Evolutionary conservation across 1,140 invertebrate genomes (phyloP), one percentile per base, ranked within the genome.

Genomic region (Atta cephalotes): DNA sequence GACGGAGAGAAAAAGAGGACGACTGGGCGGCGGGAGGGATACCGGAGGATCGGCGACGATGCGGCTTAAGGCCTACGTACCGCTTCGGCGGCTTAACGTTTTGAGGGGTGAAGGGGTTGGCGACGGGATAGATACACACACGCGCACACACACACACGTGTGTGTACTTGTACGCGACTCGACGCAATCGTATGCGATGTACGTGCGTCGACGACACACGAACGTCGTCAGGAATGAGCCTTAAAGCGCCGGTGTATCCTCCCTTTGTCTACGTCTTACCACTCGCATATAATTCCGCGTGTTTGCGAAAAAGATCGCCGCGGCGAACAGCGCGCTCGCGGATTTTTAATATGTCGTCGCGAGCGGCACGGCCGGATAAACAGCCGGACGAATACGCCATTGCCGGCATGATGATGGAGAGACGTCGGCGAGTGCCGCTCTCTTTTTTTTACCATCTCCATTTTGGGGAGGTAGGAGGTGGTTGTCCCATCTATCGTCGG

Each of bases 251-350:
- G 35, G 35, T 49, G 35, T 25, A 71, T 45, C 60, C 81, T 56
- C 81, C 92, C 92, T 95, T 95, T 95, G 94, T 95, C 94, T 95
- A 93, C 94, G 95, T 94, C 95, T 95, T 95, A 95, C 74, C 92
- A 94, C 93, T 94, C 94, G 94, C 92, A 94, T 94, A 92, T 94
- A 95, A 95, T 95, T 94, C 94, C 93, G 70, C 56, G 87, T 95
- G 94, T 95, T 95, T 95, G 93, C 94, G 90, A 86, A 94, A 95
- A 94, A 94, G 94, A 94, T 95, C 76, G 87, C 81, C 49, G 81
- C 25, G 65, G 45, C 77, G 85, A 77, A 60, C 45, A 25, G 66
- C 39, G 21, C 65, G 35, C 86, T 78, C 82, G 63, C 92, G 87
- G 92, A 94, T 94, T 95, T 95, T 95, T 95, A 94, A 94, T 95